Percentiles rank a stretch among this genome's conserved stretches.
Conservation (phyloP, 2,797 vertebrate species). For the Onychomys leucogaster region DNA sequence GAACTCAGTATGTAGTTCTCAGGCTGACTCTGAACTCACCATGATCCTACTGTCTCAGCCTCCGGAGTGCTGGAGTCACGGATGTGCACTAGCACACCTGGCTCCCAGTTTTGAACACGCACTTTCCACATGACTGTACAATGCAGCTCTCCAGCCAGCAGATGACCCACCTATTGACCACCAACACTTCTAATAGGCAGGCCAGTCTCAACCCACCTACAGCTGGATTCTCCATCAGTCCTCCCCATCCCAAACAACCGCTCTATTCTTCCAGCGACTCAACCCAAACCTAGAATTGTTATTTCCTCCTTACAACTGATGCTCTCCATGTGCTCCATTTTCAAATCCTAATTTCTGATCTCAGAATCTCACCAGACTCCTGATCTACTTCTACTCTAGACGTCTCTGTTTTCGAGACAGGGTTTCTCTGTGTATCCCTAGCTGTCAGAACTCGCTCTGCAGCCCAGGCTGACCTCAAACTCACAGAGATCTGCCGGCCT, state of each 20-base stretch:
- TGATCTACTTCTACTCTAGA: not conserved
- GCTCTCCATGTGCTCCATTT: not conserved
- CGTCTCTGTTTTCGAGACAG: not conserved
- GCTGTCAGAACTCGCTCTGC: not conserved
- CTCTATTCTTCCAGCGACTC: not conserved
- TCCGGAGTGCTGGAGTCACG: not conserved
- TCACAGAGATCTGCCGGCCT: not conserved
- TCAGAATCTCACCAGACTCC: not conserved
- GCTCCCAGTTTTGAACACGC: not conserved
- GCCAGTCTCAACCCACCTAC: constrained; percentile 10
- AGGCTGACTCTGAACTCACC: not conserved
- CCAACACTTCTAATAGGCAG: not conserved
- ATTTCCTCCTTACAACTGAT: constrained; percentile 15
- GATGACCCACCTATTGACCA: not conserved
- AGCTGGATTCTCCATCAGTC: not conserved
- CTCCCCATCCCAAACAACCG: not conserved
- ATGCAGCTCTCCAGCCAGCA: not conserved
- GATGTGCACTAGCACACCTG: not conserved
- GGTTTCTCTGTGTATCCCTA: not conserved
- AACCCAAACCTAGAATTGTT: not conserved
- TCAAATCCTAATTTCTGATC: constrained; percentile 51
- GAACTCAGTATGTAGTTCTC: not conserved
- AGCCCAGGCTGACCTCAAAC: not conserved
- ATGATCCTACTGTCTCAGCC: not conserved
- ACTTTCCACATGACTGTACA: not conserved